These are phyloP conservation scores for Varanus salvator DNA, from an alignment of 2,113 vertebrate species.

Conservation along the genomic window DNA sequence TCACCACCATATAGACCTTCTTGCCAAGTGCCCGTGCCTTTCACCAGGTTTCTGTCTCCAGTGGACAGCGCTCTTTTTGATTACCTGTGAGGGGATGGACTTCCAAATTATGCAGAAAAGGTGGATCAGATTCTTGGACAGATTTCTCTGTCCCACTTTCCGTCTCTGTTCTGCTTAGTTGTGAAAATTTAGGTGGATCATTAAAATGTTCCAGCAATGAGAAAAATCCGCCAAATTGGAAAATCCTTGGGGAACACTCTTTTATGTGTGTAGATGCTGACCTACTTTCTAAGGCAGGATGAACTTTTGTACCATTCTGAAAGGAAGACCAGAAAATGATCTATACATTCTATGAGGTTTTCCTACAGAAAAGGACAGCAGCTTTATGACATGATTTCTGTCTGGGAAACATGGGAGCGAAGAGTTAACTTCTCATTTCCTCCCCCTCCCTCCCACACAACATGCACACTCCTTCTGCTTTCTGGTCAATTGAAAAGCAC, in stretches of 20 bases:
- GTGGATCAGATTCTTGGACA: neutral
- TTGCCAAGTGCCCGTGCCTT: neutral
- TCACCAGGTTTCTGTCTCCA: neutral
- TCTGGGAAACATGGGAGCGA: too few relatives aligned
- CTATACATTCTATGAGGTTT: neutral
- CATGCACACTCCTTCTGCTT: too few relatives aligned
- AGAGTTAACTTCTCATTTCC: too few relatives aligned
- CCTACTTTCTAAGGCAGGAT: constrained; percentile 28
- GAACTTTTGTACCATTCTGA: constrained; percentile 27
- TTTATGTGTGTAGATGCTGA: neutral
- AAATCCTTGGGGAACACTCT: constrained; percentile 5
- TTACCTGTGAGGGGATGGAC: constrained; percentile 16
- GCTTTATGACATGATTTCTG: too few relatives aligned
- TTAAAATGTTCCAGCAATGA: constrained; percentile 36
- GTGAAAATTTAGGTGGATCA: neutral
- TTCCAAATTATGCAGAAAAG: neutral
- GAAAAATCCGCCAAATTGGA: constrained; percentile 6
- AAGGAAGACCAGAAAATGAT: neutral
- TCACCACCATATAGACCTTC: too few relatives aligned
- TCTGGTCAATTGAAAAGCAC: too few relatives aligned
- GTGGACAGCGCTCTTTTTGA: neutral
- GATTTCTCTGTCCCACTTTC: neutral
- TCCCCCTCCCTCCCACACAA: too few relatives aligned
- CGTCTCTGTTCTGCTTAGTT: neutral
- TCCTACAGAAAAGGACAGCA: too few relatives aligned